Conservation (phyloP, 2,888 invertebrate genomes). For the Stenotaenia linearis region DNA sequence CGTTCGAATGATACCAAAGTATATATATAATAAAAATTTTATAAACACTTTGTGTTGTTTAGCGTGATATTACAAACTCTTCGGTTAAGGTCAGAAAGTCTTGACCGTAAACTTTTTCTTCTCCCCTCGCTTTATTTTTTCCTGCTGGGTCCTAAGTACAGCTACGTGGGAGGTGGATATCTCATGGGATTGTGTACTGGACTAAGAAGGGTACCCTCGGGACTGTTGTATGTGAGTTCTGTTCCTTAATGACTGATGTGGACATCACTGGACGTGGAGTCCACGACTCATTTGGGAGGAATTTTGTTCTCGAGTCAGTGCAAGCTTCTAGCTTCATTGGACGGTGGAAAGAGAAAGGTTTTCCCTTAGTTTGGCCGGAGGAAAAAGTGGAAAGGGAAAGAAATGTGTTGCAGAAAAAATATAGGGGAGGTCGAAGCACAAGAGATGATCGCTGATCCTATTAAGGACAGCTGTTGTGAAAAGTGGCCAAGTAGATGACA, state of each 20-base stretch:
- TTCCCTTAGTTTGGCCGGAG: background rate
- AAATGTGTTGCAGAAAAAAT: background rate
- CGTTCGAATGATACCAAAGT: no score
- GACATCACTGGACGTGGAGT: background rate
- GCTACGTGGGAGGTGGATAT: background rate
- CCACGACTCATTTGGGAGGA: conserved; percentile 6
- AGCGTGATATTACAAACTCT: no score
- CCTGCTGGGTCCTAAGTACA: background rate
- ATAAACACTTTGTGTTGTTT: no score
- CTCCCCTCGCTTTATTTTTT: no score
- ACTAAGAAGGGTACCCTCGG: background rate
- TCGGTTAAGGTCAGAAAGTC: background rate
- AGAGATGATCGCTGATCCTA: background rate
- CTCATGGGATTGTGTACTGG: background rate
- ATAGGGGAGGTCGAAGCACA: background rate
- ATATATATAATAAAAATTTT: no score
- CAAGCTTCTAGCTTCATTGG: background rate
- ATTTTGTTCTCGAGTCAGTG: background rate
- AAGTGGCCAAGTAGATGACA: background rate
- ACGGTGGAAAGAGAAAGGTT: background rate
- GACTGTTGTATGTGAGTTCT: background rate
- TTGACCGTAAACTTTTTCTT: background rate
- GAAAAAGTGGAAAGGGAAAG: background rate
- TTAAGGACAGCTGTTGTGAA: conserved; percentile 13
- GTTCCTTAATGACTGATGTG: conserved; percentile 11